These are phyloP conservation scores for Bambusicola thoracicus DNA, from an alignment of 2,113 vertebrate genomes.

Conservation along the genomic window DNA sequence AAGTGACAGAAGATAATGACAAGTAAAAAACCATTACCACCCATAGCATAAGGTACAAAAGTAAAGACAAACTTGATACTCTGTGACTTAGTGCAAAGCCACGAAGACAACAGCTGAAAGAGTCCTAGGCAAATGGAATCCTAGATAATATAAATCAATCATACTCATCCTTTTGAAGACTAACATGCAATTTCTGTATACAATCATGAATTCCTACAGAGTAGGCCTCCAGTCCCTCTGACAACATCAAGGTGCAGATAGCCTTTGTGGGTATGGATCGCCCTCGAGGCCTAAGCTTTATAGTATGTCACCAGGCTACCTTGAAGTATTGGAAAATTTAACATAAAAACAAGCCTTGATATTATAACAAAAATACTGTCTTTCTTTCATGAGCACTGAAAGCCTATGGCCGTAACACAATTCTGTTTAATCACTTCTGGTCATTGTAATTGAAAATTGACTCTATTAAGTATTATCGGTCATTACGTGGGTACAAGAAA, in stretches of 20 bases:
- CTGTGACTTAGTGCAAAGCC: background rate
- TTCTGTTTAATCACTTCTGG: background rate
- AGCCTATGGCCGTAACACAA: background rate
- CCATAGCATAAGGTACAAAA: background rate
- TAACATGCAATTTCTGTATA: background rate
- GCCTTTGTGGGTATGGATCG: accelerated
- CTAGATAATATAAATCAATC: background rate
- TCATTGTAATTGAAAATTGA: background rate
- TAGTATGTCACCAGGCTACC: background rate
- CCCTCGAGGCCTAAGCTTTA: background rate
- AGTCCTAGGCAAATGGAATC: background rate
- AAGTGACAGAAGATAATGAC: background rate
- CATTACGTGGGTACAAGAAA: background rate
- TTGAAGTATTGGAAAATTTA: background rate
- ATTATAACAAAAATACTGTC: background rate
- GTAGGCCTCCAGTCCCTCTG: background rate
- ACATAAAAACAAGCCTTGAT: background rate
- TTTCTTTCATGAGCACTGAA: background rate
- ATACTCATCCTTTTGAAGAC: background rate
- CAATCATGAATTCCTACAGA: background rate
- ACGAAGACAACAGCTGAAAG: background rate
- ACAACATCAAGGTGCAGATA: background rate
- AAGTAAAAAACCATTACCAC: background rate
- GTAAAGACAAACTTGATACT: background rate
- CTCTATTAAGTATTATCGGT: background rate